A percentile compares a stretch with the other conserved stretches of the same genome.
These are phyloP conservation scores for Halictus rubicundus DNA, from an alignment of 1,140 invertebrate species.

Conservation along the genomic window DNA sequence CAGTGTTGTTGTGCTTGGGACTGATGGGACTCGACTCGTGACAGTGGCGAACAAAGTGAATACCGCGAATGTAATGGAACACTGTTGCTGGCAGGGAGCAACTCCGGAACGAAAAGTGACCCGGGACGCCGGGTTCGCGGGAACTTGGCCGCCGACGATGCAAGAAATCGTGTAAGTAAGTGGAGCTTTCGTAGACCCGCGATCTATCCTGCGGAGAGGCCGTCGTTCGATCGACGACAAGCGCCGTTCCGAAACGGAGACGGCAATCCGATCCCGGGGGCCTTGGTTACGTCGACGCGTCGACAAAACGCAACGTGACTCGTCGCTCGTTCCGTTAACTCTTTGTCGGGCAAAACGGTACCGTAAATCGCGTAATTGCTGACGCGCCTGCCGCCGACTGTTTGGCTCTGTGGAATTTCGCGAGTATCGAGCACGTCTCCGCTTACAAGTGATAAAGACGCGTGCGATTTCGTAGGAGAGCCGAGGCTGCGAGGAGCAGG, in stretches of 20 bases:
- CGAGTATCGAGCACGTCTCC: slow-evolving; percentile 1
- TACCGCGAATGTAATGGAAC: slow-evolving; percentile 13
- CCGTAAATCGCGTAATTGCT: not conserved
- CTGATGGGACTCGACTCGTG: not conserved
- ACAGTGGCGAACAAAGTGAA: slow-evolving; percentile 16
- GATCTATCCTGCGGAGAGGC: not conserved
- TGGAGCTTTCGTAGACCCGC: not conserved
- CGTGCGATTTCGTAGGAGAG: too few relatives aligned
- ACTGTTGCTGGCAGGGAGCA: not conserved
- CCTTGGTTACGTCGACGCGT: too few relatives aligned
- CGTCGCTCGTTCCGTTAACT: not conserved
- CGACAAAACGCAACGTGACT: not conserved
- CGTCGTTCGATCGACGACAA: too few relatives aligned
- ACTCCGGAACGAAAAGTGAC: slow-evolving; percentile 8
- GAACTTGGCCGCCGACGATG: slow-evolving; percentile 10
- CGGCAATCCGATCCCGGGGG: too few relatives aligned
- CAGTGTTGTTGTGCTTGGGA: slow-evolving; percentile 20
- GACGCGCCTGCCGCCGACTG: not conserved
- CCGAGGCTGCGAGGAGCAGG: too few relatives aligned
- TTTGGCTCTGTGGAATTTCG: not conserved
- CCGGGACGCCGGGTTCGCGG: not conserved
- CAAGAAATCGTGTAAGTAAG: slow-evolving; percentile 43
- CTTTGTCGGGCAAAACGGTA: not conserved
- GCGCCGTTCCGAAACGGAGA: not conserved
- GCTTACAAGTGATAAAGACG: too few relatives aligned